These are phyloP conservation scores for Epistrophe grossulariae DNA, from an alignment of 2,888 invertebrate species.

Conservation along the genomic window DNA sequence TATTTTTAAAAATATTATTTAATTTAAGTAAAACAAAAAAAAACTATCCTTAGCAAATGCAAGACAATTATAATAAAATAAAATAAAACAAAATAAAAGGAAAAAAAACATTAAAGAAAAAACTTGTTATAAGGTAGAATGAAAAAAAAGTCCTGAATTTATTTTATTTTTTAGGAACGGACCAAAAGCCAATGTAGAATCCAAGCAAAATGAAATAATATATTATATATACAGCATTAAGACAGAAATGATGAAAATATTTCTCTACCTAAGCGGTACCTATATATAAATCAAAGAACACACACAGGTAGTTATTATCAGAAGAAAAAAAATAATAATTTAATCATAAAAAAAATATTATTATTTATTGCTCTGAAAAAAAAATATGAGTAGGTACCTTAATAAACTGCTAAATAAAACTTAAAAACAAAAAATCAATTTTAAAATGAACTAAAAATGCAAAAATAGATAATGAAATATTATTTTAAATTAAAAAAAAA, in stretches of 20 bases:
- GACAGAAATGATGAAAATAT: constrained; percentile 29
- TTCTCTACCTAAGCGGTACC: constrained; percentile 63
- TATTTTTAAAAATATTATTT: constrained; percentile 28
- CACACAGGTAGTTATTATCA: constrained; percentile 58
- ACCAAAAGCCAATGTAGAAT: constrained; percentile 75
- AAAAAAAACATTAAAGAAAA: constrained; percentile 23
- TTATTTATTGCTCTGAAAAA: constrained; percentile 40
- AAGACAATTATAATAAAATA: constrained; percentile 68
- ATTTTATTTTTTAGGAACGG: constrained; percentile 73
- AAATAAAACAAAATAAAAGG: background rate
- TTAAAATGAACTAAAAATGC: constrained; percentile 16
- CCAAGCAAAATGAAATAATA: constrained; percentile 40
- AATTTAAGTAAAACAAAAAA: constrained; percentile 12
- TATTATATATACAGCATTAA: constrained; percentile 55
- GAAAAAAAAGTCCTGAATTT: constrained; percentile 68
- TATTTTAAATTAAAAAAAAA: constrained; percentile 25
- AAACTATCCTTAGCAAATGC: constrained; percentile 69
- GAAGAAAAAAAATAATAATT: constrained; percentile 15
- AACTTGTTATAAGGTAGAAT: constrained; percentile 70
- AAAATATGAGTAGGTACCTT: constrained; percentile 27
- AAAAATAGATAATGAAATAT: constrained; percentile 51
- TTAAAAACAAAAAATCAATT: constrained; percentile 7
- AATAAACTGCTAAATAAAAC: constrained; percentile 41
- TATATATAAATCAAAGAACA: constrained; percentile 43
- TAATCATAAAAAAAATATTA: constrained; percentile 21